Evolutionary conservation across 2,113 vertebrate genomes (phyloP).

Genomic region (Mobula birostris): DNA sequence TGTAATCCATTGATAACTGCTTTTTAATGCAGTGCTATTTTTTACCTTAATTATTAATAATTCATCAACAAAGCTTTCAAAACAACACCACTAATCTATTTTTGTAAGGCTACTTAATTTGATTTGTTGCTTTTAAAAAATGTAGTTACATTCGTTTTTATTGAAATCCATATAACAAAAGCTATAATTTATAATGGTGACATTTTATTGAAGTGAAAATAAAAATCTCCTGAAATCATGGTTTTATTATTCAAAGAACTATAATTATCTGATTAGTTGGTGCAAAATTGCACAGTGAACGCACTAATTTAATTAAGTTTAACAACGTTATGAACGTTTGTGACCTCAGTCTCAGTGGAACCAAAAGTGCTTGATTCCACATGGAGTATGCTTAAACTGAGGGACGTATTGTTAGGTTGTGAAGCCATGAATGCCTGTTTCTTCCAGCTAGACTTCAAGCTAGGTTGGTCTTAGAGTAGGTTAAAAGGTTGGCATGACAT

Average conservation of each 20-base stretch:
- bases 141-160: not conserved
- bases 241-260: not conserved
- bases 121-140: not conserved
- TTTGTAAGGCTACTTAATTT: not conserved
- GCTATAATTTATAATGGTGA: not conserved
- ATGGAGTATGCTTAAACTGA: not conserved
- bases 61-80: not conserved
- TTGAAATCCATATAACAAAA: not conserved
- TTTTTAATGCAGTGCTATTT: not conserved
- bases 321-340: not conserved
- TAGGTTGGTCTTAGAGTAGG: too few relatives aligned
- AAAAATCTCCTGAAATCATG: not conserved
- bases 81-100: not conserved
- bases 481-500: too few relatives aligned
- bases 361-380: not conserved
- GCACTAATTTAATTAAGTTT: not conserved
- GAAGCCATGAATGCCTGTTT: not conserved
- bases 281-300: not conserved
- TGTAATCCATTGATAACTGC: not conserved
- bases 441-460: too few relatives aligned
- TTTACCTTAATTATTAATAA: not conserved
- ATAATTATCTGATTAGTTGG: not conserved
- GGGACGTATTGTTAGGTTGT: not conserved
- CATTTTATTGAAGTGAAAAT: not conserved
- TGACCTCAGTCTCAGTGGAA: not conserved